Evolutionary conservation across 1,140 invertebrate species (phyloP).

Genomic region (Macrosteles quadrilineatus): DNA sequence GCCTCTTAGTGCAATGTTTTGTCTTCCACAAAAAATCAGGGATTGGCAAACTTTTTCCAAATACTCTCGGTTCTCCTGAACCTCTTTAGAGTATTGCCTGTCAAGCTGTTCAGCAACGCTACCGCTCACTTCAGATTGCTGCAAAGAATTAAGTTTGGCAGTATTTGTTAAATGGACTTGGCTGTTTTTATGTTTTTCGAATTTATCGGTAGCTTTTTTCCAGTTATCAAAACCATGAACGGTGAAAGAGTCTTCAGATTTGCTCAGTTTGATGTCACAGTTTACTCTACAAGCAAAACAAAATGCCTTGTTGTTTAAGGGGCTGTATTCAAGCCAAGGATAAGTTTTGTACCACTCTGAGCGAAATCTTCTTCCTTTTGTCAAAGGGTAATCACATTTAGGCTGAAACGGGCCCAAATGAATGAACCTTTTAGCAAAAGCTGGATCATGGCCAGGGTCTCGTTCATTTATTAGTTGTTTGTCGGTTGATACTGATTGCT

Average conservation of each 20-base stretch:
- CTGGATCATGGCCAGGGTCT: constrained; percentile 7
- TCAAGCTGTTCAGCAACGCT: constrained; percentile 5
- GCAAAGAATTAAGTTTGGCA: constrained; percentile 9
- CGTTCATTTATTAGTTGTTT: no score
- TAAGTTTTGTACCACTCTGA: constrained; percentile 24
- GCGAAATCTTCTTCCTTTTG: constrained; percentile 7
- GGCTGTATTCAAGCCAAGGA: no score
- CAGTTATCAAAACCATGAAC: constrained; percentile 11
- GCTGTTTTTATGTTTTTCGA: constrained; percentile 17
- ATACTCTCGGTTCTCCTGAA: constrained; percentile 18
- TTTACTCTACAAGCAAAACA: constrained; percentile 15
- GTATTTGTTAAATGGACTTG: neutral
- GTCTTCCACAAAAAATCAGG: constrained; percentile 22
- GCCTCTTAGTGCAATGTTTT: constrained; percentile 22
- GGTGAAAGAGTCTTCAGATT: constrained; percentile 14
- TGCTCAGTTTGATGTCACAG: neutral
- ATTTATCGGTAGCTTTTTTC: neutral
- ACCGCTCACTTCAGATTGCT: constrained; percentile 2
- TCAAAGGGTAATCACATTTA: constrained; percentile 1
- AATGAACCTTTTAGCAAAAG: neutral
- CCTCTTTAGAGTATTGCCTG: neutral
- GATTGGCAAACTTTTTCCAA: constrained; percentile 3
- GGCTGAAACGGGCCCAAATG: constrained; percentile 11
- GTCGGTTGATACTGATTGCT: no score
- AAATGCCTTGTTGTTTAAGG: constrained; percentile 3